Evolutionary conservation across 2,888 invertebrate species (phyloP), one percentile per base, ranked within the genome.

Genomic region (Geophilus truncorum): DNA sequence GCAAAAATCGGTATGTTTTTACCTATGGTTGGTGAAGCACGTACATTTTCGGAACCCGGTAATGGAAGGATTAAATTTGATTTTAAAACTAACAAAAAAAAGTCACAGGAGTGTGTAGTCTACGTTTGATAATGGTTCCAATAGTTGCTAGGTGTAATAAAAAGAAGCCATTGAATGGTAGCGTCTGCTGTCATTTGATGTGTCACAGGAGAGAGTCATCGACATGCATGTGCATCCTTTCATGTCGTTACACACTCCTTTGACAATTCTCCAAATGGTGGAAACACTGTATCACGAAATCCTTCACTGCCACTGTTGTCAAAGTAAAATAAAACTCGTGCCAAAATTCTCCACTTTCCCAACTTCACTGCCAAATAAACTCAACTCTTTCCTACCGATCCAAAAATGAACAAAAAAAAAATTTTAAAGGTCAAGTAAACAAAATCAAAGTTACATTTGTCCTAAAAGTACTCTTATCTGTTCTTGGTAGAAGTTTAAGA

Each of bases 181-280:
- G 57, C 7, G 21, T 21, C 57, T n/a, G 18, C 57, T 23, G 57
- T 62, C 57, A 62, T n/a, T 62, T 62, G 18, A 62, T 18, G 57
- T 62, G 21, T 21, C 23, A 21, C 57, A 21, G 10, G 57, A 40
- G 57, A 62, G 57, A 62, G 57, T 62, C 57, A 21, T 62, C 57
- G 57, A 62, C 57, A 62, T 62, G 57, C 57, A 62, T 62, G 57
- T 62, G 57, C 57, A 62, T 62, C 57, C 57, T 62, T 62, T 62
- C 57, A 62, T 62, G 57, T 62, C 57, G 57, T 62, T 62, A 62
- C 57, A 62, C 57, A 62, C 57, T 62, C 57, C 57, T 62, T 21
- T 62, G 57, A 62, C 57, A 62, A 62, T 62, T 62, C 57, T 62
- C 57, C 57, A 62, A 62, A 62, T 62, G 57, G 57, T 62, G 21